Evolutionary conservation across 2,888 invertebrate species (phyloP), one percentile per base, ranked within the genome.

Genomic region (Lasioglossum pauxillum): DNA sequence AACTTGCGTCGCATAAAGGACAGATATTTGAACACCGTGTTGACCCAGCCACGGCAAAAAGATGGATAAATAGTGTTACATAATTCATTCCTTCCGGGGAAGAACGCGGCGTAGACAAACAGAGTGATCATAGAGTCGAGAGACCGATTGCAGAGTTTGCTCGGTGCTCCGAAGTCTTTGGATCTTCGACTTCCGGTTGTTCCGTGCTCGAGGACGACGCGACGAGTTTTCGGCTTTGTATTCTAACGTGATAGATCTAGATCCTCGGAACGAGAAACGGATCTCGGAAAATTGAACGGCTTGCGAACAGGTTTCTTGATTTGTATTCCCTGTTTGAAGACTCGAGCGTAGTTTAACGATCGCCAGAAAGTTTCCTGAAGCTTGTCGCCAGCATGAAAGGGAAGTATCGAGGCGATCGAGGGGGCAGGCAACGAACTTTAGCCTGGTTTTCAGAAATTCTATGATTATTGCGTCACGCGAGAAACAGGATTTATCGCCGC

Each of bases 111-210:
- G 5, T 57, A 44, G 19, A n/a, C 57, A 64, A 64, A 46, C 46
- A 46, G 67, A 44, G 76, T 60, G 80, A 80, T 84, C 79, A 57
- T 27, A 16, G 38, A 53, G 53, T 75, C 80, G 77, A 60, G 69
- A 78, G 72, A 72, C 31, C 27, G 31, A 80, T 80, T 78, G 57
- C 44, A 64, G 75, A 57, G 60, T 78, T 77, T 57, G 27, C 44
- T 23, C 14, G 60, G 0, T 41, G 38, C 16, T 44, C 41, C 76
- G 57, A 46, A n/a, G 64, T 80, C 57, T 74, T 69, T 38, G 67
- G 49, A 82, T 69, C 80, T 14, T 46, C 41, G 41, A 57, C 44
- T 82, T 82, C 53, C 82, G 73, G 69, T 23, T 19, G n/a, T 16
- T n/a, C 78, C 23, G 16, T 16, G 27, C 23, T 5, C 19, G 46